These are phyloP conservation scores for Elephantulus edwardii DNA, from an alignment of 2,113 vertebrate species.

Conservation along the genomic window DNA sequence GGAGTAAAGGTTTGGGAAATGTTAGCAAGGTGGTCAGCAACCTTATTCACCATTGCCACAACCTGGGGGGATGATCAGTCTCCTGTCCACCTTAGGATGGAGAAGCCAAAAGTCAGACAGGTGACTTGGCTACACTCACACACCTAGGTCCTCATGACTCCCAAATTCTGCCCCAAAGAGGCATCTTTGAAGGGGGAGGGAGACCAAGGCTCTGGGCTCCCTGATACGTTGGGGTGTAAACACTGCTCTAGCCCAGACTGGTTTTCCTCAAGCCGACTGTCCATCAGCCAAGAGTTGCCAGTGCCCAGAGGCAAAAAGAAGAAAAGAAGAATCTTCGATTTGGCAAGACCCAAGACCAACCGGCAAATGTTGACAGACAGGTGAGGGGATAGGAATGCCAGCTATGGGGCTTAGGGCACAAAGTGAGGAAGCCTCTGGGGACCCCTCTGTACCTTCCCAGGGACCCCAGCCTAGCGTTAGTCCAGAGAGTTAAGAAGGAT, in stretches of 20 bases:
- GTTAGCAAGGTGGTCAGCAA: not conserved
- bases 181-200: accelerated
- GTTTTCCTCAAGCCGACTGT: slow-evolving; percentile 14
- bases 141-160: not conserved
- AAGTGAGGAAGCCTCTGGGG: too few relatives aligned
- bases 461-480: too few relatives aligned
- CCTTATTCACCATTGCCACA: accelerated
- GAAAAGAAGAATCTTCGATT: not conserved
- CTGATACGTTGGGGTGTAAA: accelerated
- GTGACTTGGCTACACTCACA: not conserved
- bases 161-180: not conserved
- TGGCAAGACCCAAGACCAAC: slow-evolving; percentile 68
- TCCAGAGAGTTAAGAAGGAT: not conserved
- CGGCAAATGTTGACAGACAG: slow-evolving; percentile 64
- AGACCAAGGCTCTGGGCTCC: not conserved
- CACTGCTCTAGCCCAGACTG: accelerated
- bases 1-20: not conserved
- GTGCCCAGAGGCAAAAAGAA: not conserved
- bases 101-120: not conserved
- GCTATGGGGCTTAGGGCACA: too few relatives aligned
- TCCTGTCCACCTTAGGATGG: not conserved
- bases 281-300: not conserved
- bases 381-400: slow-evolving; percentile 21
- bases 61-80: too few relatives aligned
- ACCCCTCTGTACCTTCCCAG: accelerated